A percentile compares a stretch with the other conserved stretches of the same genome.
Evolutionary conservation across 92 coral and sea anemone genomes (phyloP).

Genomic region (Parazoanthus swiftii): DNA sequence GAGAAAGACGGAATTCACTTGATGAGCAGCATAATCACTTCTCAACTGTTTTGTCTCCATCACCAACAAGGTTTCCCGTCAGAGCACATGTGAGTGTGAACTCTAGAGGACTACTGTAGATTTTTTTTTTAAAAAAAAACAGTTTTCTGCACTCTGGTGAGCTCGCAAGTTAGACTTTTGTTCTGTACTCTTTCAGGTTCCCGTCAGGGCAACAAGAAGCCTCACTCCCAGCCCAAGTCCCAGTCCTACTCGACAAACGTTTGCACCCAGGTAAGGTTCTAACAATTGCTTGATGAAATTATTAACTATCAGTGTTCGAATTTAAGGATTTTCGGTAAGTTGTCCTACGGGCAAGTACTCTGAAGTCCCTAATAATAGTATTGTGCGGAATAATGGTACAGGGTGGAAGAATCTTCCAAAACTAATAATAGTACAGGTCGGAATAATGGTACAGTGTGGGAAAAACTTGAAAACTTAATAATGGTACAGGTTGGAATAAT

Average conservation of each 20-base stretch:
- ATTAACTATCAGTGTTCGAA: no score
- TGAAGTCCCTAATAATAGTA: no score
- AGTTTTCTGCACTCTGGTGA: background rate
- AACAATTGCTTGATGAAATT: background rate
- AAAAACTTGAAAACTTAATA: no score
- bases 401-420: no score
- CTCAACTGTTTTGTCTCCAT: constrained; percentile 87
- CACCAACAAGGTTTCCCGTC: constrained; percentile 79
- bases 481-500: no score
- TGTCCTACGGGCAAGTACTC: no score
- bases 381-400: no score
- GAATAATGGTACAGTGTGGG: no score
- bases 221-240: constrained; percentile 97
- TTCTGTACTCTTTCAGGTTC: constrained; percentile 49
- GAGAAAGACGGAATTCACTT: constrained; percentile 87
- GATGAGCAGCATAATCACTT: constrained; percentile 80
- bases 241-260: constrained; percentile 94
- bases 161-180: background rate
- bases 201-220: constrained; percentile 75
- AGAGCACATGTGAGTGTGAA: constrained; percentile 51
- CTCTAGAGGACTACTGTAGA: background rate
- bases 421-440: no score
- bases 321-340: no score
- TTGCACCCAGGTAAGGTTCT: constrained; percentile 25
- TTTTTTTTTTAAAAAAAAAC: background rate